Percentiles rank a stretch among this genome's conserved stretches.
Conservation (phyloP, 2,888 invertebrate genomes). For the Morpho deidamia region DNA sequence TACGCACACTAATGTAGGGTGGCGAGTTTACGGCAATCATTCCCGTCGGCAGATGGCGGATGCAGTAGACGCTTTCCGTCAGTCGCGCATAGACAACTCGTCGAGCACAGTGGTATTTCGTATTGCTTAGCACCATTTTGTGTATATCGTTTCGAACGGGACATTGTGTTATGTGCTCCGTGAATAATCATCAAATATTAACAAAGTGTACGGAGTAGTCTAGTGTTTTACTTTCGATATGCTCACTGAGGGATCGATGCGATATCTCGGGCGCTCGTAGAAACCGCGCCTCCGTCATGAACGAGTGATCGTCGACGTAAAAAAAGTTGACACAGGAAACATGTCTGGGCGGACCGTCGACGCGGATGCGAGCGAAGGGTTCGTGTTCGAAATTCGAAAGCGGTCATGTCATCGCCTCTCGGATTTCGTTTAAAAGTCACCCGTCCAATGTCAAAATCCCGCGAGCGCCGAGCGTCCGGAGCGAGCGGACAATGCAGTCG, state of each 20-base stretch:
- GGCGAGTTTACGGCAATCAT: conserved; percentile 71
- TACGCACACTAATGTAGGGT: conserved; percentile 44
- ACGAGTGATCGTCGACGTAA: conserved; percentile 75
- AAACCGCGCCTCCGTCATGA: conserved; percentile 77
- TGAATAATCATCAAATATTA: conserved; percentile 63
- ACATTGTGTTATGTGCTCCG: conserved; percentile 76
- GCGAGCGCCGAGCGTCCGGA: conserved; percentile 71
- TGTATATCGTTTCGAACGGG: conserved; percentile 73
- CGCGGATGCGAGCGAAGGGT: conserved; percentile 76
- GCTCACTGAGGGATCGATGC: conserved; percentile 68
- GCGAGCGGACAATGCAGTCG: conserved; percentile 73
- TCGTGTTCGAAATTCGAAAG: conserved; percentile 78
- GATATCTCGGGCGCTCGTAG: conserved; percentile 73
- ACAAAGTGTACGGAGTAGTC: conserved; percentile 48
- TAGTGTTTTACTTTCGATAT: conserved; percentile 69
- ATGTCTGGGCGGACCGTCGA: conserved; percentile 76
- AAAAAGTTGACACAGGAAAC: conserved; percentile 77
- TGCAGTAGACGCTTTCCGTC: conserved; percentile 74
- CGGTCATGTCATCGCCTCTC: conserved; percentile 78
- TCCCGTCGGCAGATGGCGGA: conserved; percentile 78
- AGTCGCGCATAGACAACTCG: conserved; percentile 76
- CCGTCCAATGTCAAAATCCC: conserved; percentile 76
- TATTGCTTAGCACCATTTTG: conserved; percentile 72
- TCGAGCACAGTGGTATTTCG: conserved; percentile 61
- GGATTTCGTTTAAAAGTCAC: conserved; percentile 74